Conservation (phyloP, 2,797 vertebrate species). For the Spinus pinus region DNA sequence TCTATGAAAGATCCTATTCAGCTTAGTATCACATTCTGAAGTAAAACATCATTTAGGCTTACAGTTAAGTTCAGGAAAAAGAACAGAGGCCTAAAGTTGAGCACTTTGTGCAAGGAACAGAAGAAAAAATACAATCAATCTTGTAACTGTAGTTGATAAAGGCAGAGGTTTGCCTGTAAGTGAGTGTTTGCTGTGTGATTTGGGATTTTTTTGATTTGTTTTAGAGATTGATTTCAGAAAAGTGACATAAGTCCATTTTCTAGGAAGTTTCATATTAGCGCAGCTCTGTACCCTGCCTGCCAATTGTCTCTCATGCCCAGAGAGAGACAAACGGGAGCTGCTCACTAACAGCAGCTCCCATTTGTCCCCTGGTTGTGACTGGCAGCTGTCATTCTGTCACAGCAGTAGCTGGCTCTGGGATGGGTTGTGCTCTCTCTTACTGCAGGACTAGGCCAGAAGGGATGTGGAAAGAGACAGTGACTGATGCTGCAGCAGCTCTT, state of each 20-base stretch:
- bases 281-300: neutral
- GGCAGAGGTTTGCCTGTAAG: neutral
- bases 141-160: neutral
- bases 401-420: neutral
- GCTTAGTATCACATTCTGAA: neutral
- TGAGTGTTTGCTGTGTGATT: neutral
- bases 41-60: neutral
- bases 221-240: neutral
- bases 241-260: neutral
- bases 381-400: neutral
- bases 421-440: neutral
- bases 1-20: neutral
- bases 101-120: neutral
- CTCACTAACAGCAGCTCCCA: neutral
- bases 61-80: neutral
- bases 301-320: neutral
- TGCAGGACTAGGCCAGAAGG: neutral
- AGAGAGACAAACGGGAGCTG: neutral
- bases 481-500: neutral
- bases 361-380: neutral
- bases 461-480: rapidly evolving
- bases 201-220: neutral
- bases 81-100: neutral
- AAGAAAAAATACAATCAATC: neutral
- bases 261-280: neutral